These are phyloP conservation scores for Arenicola marina DNA, from an alignment of 2,888 invertebrate genomes.

Conservation along the genomic window DNA sequence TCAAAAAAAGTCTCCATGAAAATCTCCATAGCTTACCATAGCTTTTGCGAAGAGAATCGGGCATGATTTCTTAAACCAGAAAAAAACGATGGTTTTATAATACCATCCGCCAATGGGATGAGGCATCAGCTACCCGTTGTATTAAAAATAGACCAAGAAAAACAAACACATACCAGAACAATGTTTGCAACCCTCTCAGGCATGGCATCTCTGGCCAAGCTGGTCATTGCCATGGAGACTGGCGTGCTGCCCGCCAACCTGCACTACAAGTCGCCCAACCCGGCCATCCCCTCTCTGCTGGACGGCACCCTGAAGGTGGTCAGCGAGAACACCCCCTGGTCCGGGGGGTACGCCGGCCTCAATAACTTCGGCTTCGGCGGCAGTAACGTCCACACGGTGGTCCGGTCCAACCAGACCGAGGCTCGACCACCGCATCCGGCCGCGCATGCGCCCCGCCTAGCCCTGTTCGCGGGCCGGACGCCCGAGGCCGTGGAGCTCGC, in stretches of 20 bases:
- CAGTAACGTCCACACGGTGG: slow-evolving; percentile 48
- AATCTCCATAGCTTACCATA: no score
- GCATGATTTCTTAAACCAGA: no score
- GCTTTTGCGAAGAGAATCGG: no score
- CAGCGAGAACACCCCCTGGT: slow-evolving; percentile 53
- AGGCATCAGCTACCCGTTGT: no score
- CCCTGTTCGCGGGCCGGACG: not conserved
- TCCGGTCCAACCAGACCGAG: slow-evolving; percentile 31
- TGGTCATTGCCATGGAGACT: slow-evolving; percentile 36
- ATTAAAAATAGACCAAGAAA: no score
- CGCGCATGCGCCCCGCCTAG: not conserved
- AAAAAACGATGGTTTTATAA: no score
- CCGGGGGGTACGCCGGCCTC: slow-evolving; percentile 83
- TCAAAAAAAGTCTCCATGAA: no score
- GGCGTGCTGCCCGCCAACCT: slow-evolving; percentile 70
- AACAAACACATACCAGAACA: no score
- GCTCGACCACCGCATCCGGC: slow-evolving; percentile 6
- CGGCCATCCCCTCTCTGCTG: slow-evolving; percentile 80
- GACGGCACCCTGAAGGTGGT: slow-evolving; percentile 78
- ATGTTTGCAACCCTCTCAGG: no score
- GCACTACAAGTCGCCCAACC: slow-evolving; percentile 82
- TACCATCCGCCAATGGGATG: no score
- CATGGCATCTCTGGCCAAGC: slow-evolving; percentile 38
- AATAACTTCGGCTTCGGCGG: slow-evolving; percentile 98
- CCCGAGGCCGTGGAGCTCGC: slow-evolving; percentile 1